These are phyloP conservation scores for Megaleporinus macrocephalus DNA, from an alignment of 2,113 vertebrate species.

Conservation along the genomic window DNA sequence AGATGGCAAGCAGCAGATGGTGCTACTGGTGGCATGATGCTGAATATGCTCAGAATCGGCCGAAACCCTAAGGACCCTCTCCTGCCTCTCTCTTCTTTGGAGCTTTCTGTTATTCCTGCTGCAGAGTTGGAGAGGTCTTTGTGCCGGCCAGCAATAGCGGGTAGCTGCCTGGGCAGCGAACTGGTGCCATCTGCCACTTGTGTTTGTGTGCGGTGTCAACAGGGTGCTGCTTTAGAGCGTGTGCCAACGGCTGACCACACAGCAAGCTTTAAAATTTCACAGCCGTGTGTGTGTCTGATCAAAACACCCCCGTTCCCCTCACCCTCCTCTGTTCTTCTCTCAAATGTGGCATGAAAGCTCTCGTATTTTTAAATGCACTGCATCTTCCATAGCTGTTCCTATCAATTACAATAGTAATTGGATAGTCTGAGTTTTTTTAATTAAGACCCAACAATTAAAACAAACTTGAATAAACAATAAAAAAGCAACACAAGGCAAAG, in stretches of 20 bases:
- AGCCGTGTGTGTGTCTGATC: not conserved
- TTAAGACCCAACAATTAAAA: no score
- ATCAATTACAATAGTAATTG: not conserved
- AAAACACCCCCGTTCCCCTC: not conserved
- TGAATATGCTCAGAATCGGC: constrained; percentile 29
- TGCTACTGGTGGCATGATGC: constrained; percentile 13
- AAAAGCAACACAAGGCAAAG: no score
- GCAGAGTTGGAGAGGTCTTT: constrained; percentile 7
- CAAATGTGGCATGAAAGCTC: not conserved
- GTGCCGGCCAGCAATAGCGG: constrained; percentile 29
- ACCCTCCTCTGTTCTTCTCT: not conserved
- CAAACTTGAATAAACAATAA: no score
- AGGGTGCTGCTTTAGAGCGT: constrained; percentile 5
- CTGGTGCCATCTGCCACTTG: constrained; percentile 54
- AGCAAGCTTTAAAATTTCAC: constrained; percentile 33
- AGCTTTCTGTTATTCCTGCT: constrained; percentile 41
- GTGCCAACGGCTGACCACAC: constrained; percentile 14
- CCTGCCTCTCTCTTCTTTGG: constrained; percentile 9
- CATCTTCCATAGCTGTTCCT: constrained; percentile 10
- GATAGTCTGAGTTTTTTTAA: not conserved
- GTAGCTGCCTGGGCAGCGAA: constrained; percentile 30
- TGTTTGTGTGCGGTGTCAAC: constrained; percentile 36
- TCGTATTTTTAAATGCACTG: not conserved
- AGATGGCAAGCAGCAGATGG: constrained; percentile 51
- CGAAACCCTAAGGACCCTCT: constrained; percentile 11